These are phyloP conservation scores for Pseudobourletiella spinata DNA, from an alignment of 1,140 invertebrate genomes.

Conservation along the genomic window DNA sequence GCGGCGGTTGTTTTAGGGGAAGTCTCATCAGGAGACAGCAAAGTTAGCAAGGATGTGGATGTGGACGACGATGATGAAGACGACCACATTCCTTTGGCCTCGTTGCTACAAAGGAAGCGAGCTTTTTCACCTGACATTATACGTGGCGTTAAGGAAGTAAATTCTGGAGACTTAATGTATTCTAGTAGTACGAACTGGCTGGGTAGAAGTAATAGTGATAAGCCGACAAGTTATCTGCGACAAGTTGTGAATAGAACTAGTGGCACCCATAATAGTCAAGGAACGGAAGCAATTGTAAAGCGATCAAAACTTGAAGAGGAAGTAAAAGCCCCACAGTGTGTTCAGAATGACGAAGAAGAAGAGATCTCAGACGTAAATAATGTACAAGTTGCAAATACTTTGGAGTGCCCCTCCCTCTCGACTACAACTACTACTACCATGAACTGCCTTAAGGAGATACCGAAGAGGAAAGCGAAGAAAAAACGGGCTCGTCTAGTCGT, in stretches of 20 bases:
- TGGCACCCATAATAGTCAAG: neutral
- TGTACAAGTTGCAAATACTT: neutral
- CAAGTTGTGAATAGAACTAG: neutral
- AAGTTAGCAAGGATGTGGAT: no score
- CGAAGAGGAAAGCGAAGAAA: neutral
- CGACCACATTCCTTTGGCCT: neutral
- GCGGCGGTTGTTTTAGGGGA: neutral
- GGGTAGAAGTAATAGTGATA: neutral
- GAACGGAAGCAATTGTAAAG: neutral
- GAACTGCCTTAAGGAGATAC: neutral
- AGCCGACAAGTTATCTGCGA: neutral
- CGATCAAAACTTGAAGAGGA: neutral
- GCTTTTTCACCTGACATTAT: slow-evolving; percentile 6
- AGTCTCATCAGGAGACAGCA: neutral
- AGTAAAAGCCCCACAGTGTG: neutral
- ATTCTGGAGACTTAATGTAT: neutral
- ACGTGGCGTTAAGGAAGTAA: neutral
- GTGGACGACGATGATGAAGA: neutral
- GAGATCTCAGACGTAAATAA: slow-evolving; percentile 1
- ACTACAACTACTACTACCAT: neutral
- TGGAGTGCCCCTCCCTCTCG: neutral
- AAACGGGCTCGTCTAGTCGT: neutral
- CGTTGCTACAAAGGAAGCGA: neutral
- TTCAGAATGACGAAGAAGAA: slow-evolving; percentile 1
- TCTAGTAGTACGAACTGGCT: neutral